Percentiles rank a stretch among this genome's conserved stretches.
These are phyloP conservation scores for Drosophila austrosaltans DNA, from an alignment of 2,888 invertebrate species.

Conservation along the genomic window DNA sequence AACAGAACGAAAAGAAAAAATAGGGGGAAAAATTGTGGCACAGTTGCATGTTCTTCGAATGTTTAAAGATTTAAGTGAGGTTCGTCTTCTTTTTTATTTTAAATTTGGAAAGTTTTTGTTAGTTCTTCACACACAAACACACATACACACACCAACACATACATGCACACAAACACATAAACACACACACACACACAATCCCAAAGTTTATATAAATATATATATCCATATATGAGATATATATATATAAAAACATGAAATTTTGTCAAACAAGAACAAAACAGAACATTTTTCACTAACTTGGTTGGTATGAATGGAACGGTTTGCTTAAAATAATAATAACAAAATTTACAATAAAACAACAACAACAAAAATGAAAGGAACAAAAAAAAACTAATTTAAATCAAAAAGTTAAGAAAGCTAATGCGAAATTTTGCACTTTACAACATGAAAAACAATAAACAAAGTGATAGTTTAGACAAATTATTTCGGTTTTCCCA, in stretches of 20 bases:
- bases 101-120: conserved; percentile 48
- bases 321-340: conserved; percentile 75
- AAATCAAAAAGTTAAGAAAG: conserved; percentile 47
- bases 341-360: conserved; percentile 48
- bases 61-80: conserved; percentile 45
- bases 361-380: conserved; percentile 4
- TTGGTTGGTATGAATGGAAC: conserved; percentile 75
- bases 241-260: conserved; percentile 33
- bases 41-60: conserved; percentile 67
- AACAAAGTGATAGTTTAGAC: conserved; percentile 13
- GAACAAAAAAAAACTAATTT: conserved; percentile 41
- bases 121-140: conserved; percentile 30
- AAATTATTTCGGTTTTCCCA: conserved; percentile 20
- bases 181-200: conserved; percentile 26
- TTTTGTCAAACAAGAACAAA: conserved; percentile 35
- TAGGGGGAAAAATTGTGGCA: conserved; percentile 9
- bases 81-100: conserved; percentile 25
- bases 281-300: conserved; percentile 62
- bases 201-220: conserved; percentile 33
- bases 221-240: conserved; percentile 28
- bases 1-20: not conserved
- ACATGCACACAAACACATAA: conserved; percentile 14
- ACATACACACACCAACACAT: conserved; percentile 21
- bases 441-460: conserved; percentile 21
- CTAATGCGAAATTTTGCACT: conserved; percentile 16